These are phyloP conservation scores for Laterallus jamaicensis DNA, from an alignment of 2,113 vertebrate species.

Conservation along the genomic window DNA sequence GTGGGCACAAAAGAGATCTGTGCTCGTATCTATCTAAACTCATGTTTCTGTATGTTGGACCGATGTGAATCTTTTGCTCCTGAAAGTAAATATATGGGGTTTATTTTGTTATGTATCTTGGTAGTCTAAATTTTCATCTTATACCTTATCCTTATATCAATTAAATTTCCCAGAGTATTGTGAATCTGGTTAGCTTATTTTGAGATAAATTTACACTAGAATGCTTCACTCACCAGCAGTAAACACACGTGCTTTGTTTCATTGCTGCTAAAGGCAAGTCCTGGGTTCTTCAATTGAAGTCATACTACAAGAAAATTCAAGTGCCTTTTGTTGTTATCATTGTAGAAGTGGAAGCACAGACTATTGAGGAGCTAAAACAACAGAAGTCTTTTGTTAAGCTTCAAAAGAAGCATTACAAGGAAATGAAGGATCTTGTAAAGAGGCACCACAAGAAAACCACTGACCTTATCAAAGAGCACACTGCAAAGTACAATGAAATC, in stretches of 20 bases:
- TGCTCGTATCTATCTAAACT: neutral
- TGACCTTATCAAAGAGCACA: conserved; percentile 96
- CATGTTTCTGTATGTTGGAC: neutral
- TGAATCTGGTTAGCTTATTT: neutral
- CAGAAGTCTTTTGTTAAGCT: conserved; percentile 93
- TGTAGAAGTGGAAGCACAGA: conserved; percentile 92
- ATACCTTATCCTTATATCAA: neutral
- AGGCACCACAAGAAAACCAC: conserved; percentile 95
- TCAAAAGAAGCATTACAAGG: conserved; percentile 97
- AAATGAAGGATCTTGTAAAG: conserved; percentile 96
- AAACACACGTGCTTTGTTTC: neutral
- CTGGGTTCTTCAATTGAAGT: neutral
- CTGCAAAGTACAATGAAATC: conserved; percentile 86
- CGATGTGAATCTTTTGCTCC: neutral
- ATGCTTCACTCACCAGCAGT: neutral
- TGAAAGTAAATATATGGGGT: neutral
- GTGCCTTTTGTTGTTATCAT: neutral
- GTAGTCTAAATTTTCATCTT: neutral
- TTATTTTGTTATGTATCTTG: neutral
- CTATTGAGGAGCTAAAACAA: conserved; percentile 93
- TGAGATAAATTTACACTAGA: neutral
- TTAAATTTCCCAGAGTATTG: neutral
- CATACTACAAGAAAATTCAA: neutral
- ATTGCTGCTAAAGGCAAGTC: neutral
- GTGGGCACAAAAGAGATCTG: neutral